Evolutionary conservation across 1,140 invertebrate species (phyloP).

Genomic region (Ptiloglossa arizonensis): DNA sequence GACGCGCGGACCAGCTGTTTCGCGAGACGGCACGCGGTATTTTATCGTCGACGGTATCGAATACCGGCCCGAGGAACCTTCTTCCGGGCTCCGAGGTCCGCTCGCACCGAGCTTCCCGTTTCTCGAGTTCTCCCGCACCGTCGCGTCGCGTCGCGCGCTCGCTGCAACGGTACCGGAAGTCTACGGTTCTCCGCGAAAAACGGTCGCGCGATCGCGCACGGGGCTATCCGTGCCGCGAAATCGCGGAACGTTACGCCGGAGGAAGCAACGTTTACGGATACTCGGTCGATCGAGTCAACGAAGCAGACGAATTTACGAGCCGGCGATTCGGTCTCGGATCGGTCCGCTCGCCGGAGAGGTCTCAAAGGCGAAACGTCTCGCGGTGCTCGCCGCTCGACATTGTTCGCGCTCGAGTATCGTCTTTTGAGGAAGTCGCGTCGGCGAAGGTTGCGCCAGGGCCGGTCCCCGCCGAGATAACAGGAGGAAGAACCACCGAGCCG

Average conservation of each 20-base stretch:
- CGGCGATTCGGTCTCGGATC: not conserved
- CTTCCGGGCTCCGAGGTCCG: conserved; percentile 66
- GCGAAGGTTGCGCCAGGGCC: conserved; percentile 25
- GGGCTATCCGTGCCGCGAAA: not conserved
- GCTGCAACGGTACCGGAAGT: too few species aligned
- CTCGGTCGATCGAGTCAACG: not conserved
- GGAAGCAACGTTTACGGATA: not conserved
- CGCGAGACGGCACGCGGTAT: too few species aligned
- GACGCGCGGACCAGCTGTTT: too few species aligned
- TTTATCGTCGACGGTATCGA: conserved; percentile 63
- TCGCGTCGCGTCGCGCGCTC: too few species aligned
- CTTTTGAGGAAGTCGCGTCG: conserved; percentile 64
- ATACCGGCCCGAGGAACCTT: conserved; percentile 59
- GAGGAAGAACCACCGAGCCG: conserved; percentile 39
- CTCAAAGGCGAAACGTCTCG: not conserved
- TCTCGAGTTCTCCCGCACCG: too few species aligned
- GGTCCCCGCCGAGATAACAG: conserved; percentile 68
- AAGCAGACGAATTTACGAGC: conserved; percentile 24
- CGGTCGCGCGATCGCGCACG: too few species aligned
- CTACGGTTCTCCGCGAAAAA: too few species aligned
- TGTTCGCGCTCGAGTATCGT: conserved; percentile 36
- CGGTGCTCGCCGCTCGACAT: conserved; percentile 1
- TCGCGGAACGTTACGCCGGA: conserved; percentile 3
- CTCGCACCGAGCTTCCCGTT: conserved; percentile 71
- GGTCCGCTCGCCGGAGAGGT: not conserved